Base-by-base conservation (phyloP, 2,888 invertebrate genomes). In the Hirtodrosophila duncani region DNA sequence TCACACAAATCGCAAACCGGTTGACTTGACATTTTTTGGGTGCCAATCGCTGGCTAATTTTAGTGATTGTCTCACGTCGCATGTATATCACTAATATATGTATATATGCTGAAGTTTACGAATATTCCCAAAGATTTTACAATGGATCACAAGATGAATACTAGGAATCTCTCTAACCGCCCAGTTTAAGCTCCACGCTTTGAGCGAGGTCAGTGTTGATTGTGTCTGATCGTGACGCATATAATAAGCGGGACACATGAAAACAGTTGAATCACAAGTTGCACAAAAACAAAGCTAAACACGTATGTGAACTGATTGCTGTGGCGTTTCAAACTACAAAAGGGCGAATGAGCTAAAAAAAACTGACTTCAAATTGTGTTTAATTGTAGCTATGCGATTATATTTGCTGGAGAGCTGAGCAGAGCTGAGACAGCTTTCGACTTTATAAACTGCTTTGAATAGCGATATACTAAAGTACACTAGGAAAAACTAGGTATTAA, bases 121-220 rank as follows among this genome's bases (percentile, higher is more conserved):
- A 55, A 56, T 34, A n/a, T n/a, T n/a, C n/a, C n/a, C n/a, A n/a
- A n/a, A n/a, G n/a, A n/a, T n/a, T n/a, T n/a, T n/a, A n/a, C n/a
- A n/a, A n/a, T n/a, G n/a, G n/a, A n/a, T n/a, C n/a, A n/a, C n/a
- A n/a, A n/a, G n/a, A n/a, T n/a, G 42, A 50, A 50, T 36, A 39
- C 60, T 34, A 29, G 30, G 27, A 38, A 60, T 51, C 18, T 16
- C 23, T 26, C 43, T 59, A 41, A 41, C 13, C 20, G 26, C 27
- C 33, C 50, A 27, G 30, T 31, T 17, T 21, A 56, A 37, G 53
- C 26, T 56, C 39, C 34, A 50, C 52, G 37, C 10, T 61, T 53
- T 71, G 66, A 14, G 60, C 37, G 34, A 71, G 71, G 78, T 71
- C 74, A 71, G 78, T 77, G 48, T 39, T 38, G 44, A 23, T 9